These are phyloP conservation scores for Brachionus rubens DNA, from an alignment of 1,140 invertebrate genomes.

Conservation along the genomic window DNA sequence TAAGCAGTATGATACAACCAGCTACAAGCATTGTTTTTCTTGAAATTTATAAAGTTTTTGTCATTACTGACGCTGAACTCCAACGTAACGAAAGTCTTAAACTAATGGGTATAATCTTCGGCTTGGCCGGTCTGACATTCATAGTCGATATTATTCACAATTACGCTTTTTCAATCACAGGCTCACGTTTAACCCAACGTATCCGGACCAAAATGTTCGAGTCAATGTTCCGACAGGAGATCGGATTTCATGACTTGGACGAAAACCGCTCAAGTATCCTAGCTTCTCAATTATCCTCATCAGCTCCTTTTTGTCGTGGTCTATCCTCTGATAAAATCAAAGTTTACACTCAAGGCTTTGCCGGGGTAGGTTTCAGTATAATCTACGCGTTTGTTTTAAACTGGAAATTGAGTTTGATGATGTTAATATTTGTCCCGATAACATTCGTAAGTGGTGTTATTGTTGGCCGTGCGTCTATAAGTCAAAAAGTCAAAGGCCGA, in stretches of 20 bases:
- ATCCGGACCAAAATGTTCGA: conserved; percentile 75
- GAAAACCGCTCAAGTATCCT: conserved; percentile 63
- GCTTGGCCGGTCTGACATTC: background rate
- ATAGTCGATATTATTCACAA: background rate
- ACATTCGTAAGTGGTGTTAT: conserved; percentile 61
- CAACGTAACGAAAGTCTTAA: background rate
- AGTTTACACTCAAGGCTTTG: conserved; percentile 59
- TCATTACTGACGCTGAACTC: background rate
- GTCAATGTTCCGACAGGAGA: conserved; percentile 62
- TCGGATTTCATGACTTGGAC: conserved; percentile 63
- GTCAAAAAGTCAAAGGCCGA: conserved; percentile 4
- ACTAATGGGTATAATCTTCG: conserved; percentile 2
- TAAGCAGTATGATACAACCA: background rate
- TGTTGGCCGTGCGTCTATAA: background rate
- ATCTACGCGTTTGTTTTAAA: conserved; percentile 71
- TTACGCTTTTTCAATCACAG: conserved; percentile 41
- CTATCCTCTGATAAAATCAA: conserved; percentile 62
- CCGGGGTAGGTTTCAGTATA: conserved; percentile 67
- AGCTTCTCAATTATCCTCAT: conserved; percentile 62
- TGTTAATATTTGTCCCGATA: conserved; percentile 71
- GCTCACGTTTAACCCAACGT: conserved; percentile 67
- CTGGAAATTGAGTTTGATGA: conserved; percentile 77
- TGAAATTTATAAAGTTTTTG: conserved; percentile 21
- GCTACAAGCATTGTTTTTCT: background rate
- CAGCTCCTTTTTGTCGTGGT: conserved; percentile 63